phyloP scores from a whole-genome alignment of 2,888 invertebrate species.

The Nematopogon swammerdamellus region DNA sequence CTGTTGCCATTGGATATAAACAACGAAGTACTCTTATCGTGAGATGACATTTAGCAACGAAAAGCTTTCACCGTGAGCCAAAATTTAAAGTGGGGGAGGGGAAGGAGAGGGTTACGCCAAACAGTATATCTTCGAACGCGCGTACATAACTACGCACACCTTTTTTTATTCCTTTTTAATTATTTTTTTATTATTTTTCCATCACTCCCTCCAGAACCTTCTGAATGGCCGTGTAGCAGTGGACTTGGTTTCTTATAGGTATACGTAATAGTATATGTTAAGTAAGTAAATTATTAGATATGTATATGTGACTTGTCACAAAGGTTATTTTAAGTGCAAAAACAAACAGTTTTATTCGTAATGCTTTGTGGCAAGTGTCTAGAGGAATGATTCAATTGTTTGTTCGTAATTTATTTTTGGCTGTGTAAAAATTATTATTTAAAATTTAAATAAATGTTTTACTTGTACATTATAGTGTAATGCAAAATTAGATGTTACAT shows the following conservation, averaged over 20 bases:
- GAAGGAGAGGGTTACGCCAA: no score
- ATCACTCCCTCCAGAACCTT: conserved; percentile 7
- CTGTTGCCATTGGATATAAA: no score
- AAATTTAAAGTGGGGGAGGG: no score
- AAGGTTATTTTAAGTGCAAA: conserved; percentile 29
- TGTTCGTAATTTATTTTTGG: conserved; percentile 22
- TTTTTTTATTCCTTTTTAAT: no score
- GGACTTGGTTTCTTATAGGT: conserved; percentile 54
- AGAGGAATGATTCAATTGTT: conserved; percentile 23
- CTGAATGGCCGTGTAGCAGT: conserved; percentile 49
- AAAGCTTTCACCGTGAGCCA: no score
- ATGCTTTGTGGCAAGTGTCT: conserved; percentile 44
- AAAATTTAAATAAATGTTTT: conserved; percentile 35
- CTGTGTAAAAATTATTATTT: conserved; percentile 13
- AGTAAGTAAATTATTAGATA: conserved; percentile 8
- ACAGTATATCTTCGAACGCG: no score
- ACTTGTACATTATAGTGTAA: conserved; percentile 37
- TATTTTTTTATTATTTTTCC: conserved; percentile 1
- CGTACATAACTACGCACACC: no score
- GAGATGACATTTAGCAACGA: no score
- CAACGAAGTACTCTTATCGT: no score
- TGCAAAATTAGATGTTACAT: conserved; percentile 46
- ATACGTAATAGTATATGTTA: conserved; percentile 27
- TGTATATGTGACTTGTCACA: conserved; percentile 37
- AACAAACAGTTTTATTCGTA: conserved; percentile 15